phyloP scores from a whole-genome alignment of 2,888 invertebrate genomes.

The Rhorus exstirpatorius region DNA sequence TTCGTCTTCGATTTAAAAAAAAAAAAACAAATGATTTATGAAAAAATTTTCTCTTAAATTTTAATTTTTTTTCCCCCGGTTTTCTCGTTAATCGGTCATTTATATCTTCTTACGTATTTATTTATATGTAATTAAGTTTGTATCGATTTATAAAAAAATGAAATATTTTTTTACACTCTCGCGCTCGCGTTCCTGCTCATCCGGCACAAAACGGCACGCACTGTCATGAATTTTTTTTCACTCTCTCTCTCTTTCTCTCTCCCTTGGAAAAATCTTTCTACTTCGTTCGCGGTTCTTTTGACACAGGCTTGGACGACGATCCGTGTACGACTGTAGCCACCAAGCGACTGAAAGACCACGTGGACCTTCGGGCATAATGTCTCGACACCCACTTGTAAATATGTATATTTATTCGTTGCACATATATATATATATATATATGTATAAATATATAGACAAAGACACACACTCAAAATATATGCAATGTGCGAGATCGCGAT shows the following conservation, averaged over 20 bases:
- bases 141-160: neutral
- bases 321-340: constrained; percentile 79
- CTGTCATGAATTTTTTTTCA: constrained; percentile 9
- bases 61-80: neutral
- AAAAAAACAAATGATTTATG: neutral
- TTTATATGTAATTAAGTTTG: neutral
- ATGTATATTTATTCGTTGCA: constrained; percentile 72
- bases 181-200: constrained; percentile 24
- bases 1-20: neutral
- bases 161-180: neutral
- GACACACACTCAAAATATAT: no score
- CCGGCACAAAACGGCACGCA: constrained; percentile 52
- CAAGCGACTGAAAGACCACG: constrained; percentile 78
- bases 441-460: no score
- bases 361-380: constrained; percentile 77
- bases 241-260: constrained; percentile 1
- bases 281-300: constrained; percentile 33
- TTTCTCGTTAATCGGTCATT: neutral
- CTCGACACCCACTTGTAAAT: constrained; percentile 73
- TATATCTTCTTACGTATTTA: neutral
- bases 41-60: neutral
- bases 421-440: no score
- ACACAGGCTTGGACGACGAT: constrained; percentile 76
- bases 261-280: constrained; percentile 29
- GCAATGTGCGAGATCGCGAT: no score